A percentile compares a stretch with the other conserved stretches of the same genome.
These are phyloP conservation scores for Metaphire vulgaris DNA, from an alignment of 1,140 invertebrate species.

Conservation along the genomic window DNA sequence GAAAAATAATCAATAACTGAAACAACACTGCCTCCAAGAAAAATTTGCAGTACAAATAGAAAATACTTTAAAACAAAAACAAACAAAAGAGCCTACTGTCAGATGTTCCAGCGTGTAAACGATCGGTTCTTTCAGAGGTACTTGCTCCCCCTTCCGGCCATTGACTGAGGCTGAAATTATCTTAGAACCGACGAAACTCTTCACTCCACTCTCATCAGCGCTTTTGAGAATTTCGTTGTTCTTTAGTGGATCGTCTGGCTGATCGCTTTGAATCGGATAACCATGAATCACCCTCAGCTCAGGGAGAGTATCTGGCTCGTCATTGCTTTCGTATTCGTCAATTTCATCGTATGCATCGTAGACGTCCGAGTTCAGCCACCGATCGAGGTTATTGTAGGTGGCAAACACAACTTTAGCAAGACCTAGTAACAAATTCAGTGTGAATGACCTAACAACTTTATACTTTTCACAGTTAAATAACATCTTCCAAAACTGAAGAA, in stretches of 20 bases:
- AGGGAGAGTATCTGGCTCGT: neutral
- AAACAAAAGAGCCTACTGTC: no score
- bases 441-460: no score
- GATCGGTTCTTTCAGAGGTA: constrained; percentile 21
- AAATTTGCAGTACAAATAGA: no score
- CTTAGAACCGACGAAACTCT: constrained; percentile 68
- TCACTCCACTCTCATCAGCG: neutral
- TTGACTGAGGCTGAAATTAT: constrained; percentile 76
- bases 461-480: no score
- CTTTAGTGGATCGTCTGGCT: neutral
- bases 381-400: constrained; percentile 80
- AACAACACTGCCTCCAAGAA: no score
- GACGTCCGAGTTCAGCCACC: constrained; percentile 69
- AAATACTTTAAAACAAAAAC: no score
- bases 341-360: no score
- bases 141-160: constrained; percentile 17
- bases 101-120: constrained; percentile 25
- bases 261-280: neutral
- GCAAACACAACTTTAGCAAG: constrained; percentile 85
- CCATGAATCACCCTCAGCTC: neutral
- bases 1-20: no score
- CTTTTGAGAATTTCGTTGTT: neutral
- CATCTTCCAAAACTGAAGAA: no score
- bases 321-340: no score
- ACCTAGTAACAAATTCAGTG: no score